phyloP scores from a whole-genome alignment of 2,888 invertebrate species.

The Schrankia costaestrigalis region DNA sequence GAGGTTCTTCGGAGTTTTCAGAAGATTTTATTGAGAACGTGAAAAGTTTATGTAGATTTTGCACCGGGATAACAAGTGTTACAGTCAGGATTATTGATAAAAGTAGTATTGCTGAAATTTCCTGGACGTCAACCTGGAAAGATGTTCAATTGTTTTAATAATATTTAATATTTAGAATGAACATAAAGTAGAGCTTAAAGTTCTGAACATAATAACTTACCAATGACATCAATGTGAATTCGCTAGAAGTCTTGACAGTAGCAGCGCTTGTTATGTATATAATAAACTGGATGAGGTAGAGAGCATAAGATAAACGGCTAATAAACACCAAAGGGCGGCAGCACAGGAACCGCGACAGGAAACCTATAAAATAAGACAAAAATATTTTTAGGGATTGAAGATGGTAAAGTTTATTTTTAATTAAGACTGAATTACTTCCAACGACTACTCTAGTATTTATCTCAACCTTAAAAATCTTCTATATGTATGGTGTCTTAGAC shows the following conservation, averaged over 20 bases:
- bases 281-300: conserved; percentile 84
- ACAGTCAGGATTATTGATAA: conserved; percentile 80
- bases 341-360: conserved; percentile 73
- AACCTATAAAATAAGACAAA: conserved; percentile 50
- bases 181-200: conserved; percentile 2
- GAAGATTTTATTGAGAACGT: conserved; percentile 35
- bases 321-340: conserved; percentile 80
- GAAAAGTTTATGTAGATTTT: conserved; percentile 64
- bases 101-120: conserved; percentile 74
- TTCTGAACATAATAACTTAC: conserved; percentile 60
- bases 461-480: no score
- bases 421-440: no score
- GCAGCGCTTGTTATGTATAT: conserved; percentile 84
- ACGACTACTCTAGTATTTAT: no score
- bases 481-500: no score
- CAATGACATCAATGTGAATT: conserved; percentile 79
- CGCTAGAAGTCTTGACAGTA: conserved; percentile 79
- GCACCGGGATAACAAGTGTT: conserved; percentile 84
- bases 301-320: conserved; percentile 84
- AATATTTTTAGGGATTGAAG: neutral
- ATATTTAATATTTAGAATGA: no score
- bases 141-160: no score
- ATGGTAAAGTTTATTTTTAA: no score
- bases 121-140: conserved; percentile 80
- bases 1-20: conserved; percentile 11